A percentile compares a stretch with the other conserved stretches of the same genome.
These are phyloP conservation scores for Anoplolepis gracilipes DNA, from an alignment of 1,140 invertebrate species.

Conservation along the genomic window DNA sequence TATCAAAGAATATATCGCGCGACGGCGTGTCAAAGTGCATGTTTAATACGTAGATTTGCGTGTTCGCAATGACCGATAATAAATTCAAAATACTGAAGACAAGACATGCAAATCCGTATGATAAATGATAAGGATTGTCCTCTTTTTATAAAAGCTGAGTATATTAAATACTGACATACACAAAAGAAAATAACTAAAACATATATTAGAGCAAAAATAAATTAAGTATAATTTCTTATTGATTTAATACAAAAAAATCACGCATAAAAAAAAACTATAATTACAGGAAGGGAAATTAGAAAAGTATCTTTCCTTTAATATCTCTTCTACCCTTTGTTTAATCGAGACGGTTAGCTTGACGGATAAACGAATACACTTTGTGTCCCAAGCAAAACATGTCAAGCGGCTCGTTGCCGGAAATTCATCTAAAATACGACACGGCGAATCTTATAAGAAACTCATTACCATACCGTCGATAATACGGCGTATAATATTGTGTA, in stretches of 20 bases:
- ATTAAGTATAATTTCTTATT: not conserved
- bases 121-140: constrained; percentile 3
- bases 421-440: constrained; percentile 33
- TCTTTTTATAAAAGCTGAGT: not conserved
- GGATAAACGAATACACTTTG: constrained; percentile 20
- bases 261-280: not conserved
- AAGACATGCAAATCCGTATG: constrained; percentile 11
- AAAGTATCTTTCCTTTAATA: not conserved
- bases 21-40: constrained; percentile 17
- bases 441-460: constrained; percentile 49
- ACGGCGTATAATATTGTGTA: constrained; percentile 58
- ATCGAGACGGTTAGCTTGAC: not conserved
- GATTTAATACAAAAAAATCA: not conserved
- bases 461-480: constrained; percentile 55
- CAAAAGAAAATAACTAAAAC: not conserved
- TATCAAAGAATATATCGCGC: constrained; percentile 20
- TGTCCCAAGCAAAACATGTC: not conserved
- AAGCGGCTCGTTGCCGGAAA: constrained; percentile 19
- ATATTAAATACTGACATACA: not conserved
- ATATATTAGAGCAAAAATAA: not conserved
- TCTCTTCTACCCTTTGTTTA: not conserved
- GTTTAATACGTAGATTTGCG: constrained; percentile 26
- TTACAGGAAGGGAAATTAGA: not conserved
- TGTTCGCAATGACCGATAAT: not conserved
- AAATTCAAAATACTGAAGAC: constrained; percentile 30